Evolutionary conservation across 2,888 invertebrate species (phyloP).

Genomic region (Netelia melanura): DNA sequence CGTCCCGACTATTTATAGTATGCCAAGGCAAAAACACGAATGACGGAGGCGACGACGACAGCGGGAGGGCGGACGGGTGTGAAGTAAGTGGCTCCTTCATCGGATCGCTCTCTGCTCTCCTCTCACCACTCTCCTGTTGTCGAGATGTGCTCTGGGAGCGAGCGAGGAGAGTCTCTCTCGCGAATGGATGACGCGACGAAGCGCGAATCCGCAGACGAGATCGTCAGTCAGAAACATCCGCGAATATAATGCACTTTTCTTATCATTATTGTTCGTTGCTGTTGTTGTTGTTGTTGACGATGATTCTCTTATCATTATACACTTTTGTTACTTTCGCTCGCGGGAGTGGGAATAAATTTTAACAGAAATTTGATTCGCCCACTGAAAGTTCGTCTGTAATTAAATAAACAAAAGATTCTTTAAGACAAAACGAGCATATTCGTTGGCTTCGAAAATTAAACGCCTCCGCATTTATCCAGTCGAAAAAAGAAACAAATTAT

Average conservation of each 20-base stretch:
- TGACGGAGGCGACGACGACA: conserved; percentile 73
- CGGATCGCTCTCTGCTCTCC: conserved; percentile 24
- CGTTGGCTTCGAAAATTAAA: not conserved
- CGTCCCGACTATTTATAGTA: conserved; percentile 77
- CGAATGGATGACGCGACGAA: conserved; percentile 71
- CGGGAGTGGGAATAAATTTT: no score
- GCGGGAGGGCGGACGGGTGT: conserved; percentile 48
- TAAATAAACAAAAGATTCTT: no score
- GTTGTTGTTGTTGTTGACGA: no score
- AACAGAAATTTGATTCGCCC: no score
- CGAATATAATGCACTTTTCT: not conserved
- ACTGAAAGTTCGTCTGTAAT: no score
- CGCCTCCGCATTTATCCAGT: not conserved
- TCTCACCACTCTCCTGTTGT: conserved; percentile 22
- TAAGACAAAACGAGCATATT: not conserved
- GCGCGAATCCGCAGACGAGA: conserved; percentile 73
- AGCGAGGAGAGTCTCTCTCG: conserved; percentile 44
- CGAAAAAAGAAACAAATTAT: not conserved
- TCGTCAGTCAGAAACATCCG: conserved; percentile 11
- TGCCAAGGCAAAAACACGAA: conserved; percentile 77
- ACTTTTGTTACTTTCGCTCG: no score
- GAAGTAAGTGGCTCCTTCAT: conserved; percentile 67
- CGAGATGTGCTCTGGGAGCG: conserved; percentile 47
- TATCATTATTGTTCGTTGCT: not conserved
- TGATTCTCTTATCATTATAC: no score